Conservation (phyloP, 53 echinoderm and acorn worm genomes). For the Henricia sp. region DNA sequence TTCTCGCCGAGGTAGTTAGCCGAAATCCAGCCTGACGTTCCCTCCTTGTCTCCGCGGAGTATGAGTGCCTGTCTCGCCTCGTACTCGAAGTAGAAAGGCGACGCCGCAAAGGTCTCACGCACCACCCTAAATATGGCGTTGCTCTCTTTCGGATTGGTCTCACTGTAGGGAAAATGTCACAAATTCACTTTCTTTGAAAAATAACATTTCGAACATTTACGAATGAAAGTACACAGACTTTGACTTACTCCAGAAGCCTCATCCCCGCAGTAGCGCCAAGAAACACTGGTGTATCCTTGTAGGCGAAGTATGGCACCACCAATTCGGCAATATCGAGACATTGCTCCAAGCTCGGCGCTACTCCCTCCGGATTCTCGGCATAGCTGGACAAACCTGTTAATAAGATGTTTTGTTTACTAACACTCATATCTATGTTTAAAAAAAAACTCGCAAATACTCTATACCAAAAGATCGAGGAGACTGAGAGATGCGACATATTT, state of each 20-base stretch:
- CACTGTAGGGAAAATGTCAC: conserved; percentile 15
- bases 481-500: too few relatives aligned
- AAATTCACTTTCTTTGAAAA: not conserved
- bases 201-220: not conserved
- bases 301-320: conserved; percentile 2
- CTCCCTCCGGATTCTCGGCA: conserved; percentile 42
- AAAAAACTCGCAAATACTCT: too few relatives aligned
- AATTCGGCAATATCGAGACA: conserved; percentile 34
- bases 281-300: conserved; percentile 5
- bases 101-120: not conserved
- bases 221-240: not conserved
- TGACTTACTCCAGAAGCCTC: conserved; percentile 63
- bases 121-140: conserved; percentile 31
- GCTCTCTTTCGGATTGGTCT: conserved; percentile 31
- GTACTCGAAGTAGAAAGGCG: conserved; percentile 28
- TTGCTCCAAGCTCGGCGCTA: conserved; percentile 19
- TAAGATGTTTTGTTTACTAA: not conserved
- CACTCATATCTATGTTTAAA: too few relatives aligned
- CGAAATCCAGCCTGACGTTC: conserved; percentile 57
- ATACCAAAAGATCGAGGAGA: too few relatives aligned
- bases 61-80: conserved; percentile 46
- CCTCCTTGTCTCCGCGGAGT: conserved; percentile 56
- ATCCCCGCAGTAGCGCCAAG: conserved; percentile 66
- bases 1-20: conserved; percentile 51
- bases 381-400: conserved; percentile 45